Base-by-base conservation (phyloP, 1,140 invertebrate species). In the Rhopalosiphum maidis region DNA sequence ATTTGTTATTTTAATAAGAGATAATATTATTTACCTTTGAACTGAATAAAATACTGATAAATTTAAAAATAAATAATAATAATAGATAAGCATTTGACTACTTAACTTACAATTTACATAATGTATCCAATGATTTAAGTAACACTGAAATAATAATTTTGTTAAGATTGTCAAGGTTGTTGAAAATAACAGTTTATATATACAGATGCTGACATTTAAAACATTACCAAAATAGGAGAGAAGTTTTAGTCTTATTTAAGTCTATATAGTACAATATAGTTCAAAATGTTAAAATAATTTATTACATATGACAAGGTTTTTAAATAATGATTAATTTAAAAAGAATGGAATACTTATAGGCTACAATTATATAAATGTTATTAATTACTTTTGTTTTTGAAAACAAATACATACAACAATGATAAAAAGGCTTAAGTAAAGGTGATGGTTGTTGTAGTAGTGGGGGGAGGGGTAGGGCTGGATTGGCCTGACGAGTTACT, bases 131-230 rank as follows among this genome's bases (percentile, higher is more conserved):
- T 85, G 37, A 11, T 30, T 35, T 35, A 35, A 77, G 7, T 3
- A 85, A 25, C 23, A 25, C 41, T 43, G 2, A 85, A 85, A 87
- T 48, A 35, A 87, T 88, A 51, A 88, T 22, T n/a, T 88, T 51
- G 86, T 88, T 88, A 35, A 35, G 48, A 48, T 30, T 35, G 23
- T 51, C 46, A 88, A 51, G 86, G 86, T 35, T 51, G 21, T 23
- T 22, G 25, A 88, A 88, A 88, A 88, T n/a, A 51, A 88, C 6
- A n/a, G 86, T 88, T 88, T 51, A 88, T 18, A 54, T n/a, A n/a
- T n/a, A 77, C 60, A 77, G n/a, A n/a, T 51, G 25, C 25, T 43
- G 37, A 86, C 25, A 86, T 46, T 83, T 83, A 21, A 86, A 86
- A 15, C 83, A 86, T 43, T 86, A 46, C 83, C 83, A 46, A 46